Conservation (phyloP, 2,113 vertebrate species). For the Lota lota region DNA sequence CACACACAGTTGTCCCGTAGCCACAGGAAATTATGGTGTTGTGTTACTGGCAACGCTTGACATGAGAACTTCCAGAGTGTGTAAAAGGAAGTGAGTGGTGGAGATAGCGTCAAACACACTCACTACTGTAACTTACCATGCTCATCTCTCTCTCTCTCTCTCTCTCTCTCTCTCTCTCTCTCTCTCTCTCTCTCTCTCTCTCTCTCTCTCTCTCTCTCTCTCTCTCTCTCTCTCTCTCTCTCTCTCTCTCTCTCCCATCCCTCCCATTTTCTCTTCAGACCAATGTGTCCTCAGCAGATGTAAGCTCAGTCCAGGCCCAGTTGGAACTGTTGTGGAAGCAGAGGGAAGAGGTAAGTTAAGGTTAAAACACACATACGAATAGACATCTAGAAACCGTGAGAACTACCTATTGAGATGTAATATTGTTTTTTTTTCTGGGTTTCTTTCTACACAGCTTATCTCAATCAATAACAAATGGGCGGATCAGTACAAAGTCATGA, state of each 20-base stretch:
- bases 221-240: too few relatives aligned
- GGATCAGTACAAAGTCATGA: slow-evolving; percentile 58
- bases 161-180: too few relatives aligned
- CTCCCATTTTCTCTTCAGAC: slow-evolving; percentile 18
- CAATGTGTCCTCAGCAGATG: neutral
- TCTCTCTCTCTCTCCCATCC: too few relatives aligned
- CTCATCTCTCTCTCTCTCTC: neutral
- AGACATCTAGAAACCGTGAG: neutral
- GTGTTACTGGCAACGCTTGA: slow-evolving; percentile 40
- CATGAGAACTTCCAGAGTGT: slow-evolving; percentile 49
- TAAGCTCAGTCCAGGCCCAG: slow-evolving; percentile 27
- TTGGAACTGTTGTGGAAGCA: slow-evolving; percentile 51
- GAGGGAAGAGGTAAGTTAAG: slow-evolving; percentile 47
- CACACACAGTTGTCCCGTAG: neutral
- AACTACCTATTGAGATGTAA: neutral
- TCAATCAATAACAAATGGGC: slow-evolving; percentile 65
- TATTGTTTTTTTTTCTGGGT: neutral
- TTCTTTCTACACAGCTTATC: slow-evolving; percentile 56
- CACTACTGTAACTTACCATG: too few relatives aligned
- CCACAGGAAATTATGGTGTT: neutral
- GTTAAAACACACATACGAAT: slow-evolving; percentile 5
- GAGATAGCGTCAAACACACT: slow-evolving; percentile 5
- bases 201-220: too few relatives aligned
- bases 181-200: too few relatives aligned
- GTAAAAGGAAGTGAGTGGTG: slow-evolving; percentile 51